Evolutionary conservation across 2,113 vertebrate species (phyloP), one percentile per base, ranked within the genome.

Genomic region (Erinaceus europaeus): DNA sequence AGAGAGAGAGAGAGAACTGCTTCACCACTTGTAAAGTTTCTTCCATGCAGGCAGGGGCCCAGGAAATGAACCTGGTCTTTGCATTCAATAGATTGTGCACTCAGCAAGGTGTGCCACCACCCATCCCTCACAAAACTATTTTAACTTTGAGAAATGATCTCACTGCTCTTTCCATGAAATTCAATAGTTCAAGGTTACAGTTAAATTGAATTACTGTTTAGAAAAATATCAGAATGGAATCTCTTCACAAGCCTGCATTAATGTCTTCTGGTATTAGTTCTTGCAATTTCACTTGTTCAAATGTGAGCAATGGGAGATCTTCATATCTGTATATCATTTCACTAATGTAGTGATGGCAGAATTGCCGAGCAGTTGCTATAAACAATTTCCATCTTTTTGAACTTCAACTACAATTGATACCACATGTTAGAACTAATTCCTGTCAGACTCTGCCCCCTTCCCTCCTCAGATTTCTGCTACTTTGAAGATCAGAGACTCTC

Each of bases 301-400:
- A 87, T 68, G 29, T 92, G 69, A 55, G 34, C 92, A 89, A 1
- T 85, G 69, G 36, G 82, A 69, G 55, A 53, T 89, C 53, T 48
- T 78, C 32, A 87, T 91, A 34, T 27, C 67, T 42, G 71, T 84
- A 67, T 40, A 64, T 93, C 55, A 82, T 84, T 87, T 94, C 73
- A 94, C 90, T 94, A 93, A 95, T 89, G 85, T 71, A 57, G 92
- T 94, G 92, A 91, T 79, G 85, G 92, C 91, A 95, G 95, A 95
- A 93, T 94, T 94, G 90, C 75, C 81, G 93, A 94, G 94, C 92
- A 93, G 90, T 95, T 79, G 84, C 27, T 87, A 82, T 85, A 78
- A 82, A 57, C 68, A 85, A 89, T 78, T 89, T 90, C 69, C 61
- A 94, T 94, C 84, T 89, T 94, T 95, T 92, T 94, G 91, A 94